Base-by-base conservation (phyloP, 1,140 invertebrate species). In the Gonatopus flavifemur region DNA sequence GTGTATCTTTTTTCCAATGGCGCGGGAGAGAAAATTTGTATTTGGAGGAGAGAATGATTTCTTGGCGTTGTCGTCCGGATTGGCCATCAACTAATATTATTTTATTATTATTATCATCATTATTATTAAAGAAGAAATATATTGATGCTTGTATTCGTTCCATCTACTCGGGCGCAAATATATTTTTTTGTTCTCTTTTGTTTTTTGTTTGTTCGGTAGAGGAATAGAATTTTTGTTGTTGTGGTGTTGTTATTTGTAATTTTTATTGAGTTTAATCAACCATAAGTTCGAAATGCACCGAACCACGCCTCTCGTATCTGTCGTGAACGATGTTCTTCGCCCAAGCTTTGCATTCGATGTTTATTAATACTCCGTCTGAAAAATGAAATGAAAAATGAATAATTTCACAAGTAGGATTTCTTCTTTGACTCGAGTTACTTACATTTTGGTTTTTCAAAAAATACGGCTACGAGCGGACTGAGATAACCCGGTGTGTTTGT, bases 321-420 rank as follows among this genome's bases (percentile, higher is more conserved):
- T 94, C 90, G 73, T 94, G 91, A 38, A 82, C 67, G 63, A 98
- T 96, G 80, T 97, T 97, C 70, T 87, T 86, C 59, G 94, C 93
- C 92, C 93, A 97, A 57, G 93, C 93, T 82, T 93, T 94, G 82
- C 94, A 96, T 78, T 96, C 93, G 77, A 96, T 91, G 81, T 96
- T 94, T 77, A 97, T 93, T 54, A 96, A 82, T 19, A 94, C 89
- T 37, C 91, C 90, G 67, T 85, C 89, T 89, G 76, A 19, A 59
- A 59, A 6, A 30, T 16, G 28, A 30, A 10, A 31, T 31, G 15
- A n/a, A 12, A 32, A 2, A 13, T 32, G 3, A 32, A 32, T 15
- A 13, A 13, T 31, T 31, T 2, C 6, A 4, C 12, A 31, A n/a
- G 30, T 31, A 31, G 6, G 30, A 31, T 32, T 13, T 12, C 6